Percentiles rank a stretch among this genome's conserved stretches.
These are phyloP conservation scores for Leucophenga maculata DNA, from an alignment of 2,888 invertebrate genomes.

Conservation along the genomic window DNA sequence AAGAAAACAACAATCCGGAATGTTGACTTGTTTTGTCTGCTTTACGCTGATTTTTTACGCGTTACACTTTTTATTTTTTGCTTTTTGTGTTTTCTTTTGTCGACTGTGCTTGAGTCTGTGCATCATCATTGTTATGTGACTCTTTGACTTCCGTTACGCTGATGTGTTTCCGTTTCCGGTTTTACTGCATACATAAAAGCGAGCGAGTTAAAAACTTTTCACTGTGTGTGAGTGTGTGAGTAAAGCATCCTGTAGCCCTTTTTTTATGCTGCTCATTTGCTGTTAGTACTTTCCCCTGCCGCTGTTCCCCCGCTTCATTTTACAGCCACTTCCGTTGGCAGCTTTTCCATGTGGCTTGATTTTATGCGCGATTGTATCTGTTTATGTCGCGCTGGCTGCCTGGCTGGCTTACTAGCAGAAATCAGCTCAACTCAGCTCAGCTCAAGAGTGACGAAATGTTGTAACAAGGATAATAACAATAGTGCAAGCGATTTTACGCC, in stretches of 20 bases:
- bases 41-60: no score
- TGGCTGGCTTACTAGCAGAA: not conserved
- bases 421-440: conserved; percentile 2
- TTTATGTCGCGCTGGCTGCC: conserved; percentile 47
- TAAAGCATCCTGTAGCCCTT: conserved; percentile 3
- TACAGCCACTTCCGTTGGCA: not conserved
- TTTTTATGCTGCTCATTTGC: conserved; percentile 10
- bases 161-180: conserved; percentile 71
- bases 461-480: conserved; percentile 60
- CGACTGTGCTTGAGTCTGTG: not conserved
- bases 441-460: conserved; percentile 51
- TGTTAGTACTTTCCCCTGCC: not conserved
- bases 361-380: conserved; percentile 38
- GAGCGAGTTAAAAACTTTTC: conserved; percentile 34
- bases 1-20: conserved; percentile 47
- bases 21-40: no score
- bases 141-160: conserved; percentile 70
- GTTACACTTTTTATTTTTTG: no score
- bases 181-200: conserved; percentile 35
- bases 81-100: no score
- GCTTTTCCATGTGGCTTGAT: conserved; percentile 21
- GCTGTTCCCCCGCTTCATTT: not conserved
- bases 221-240: conserved; percentile 11
- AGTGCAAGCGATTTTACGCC: conserved; percentile 65
- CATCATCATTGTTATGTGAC: conserved; percentile 67